Evolutionary conservation across 2,888 invertebrate genomes (phyloP), one percentile per base, ranked within the genome.

Genomic region (Euzetes globulus): DNA sequence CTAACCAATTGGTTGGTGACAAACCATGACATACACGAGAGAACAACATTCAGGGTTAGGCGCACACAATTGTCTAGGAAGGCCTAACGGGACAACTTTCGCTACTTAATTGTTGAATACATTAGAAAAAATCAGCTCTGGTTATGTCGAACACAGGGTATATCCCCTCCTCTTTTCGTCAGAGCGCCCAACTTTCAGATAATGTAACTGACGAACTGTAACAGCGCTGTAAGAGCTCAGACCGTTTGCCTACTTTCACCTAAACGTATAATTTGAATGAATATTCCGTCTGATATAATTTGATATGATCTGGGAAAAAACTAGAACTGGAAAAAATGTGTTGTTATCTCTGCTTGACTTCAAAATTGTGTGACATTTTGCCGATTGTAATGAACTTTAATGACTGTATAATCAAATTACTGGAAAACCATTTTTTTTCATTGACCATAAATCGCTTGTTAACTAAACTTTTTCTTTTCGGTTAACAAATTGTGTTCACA

Each of bases 321-420:
- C 52, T 52, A 52, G 19, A 52, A 5, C 58, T 58, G 6, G 27
- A 50, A 7, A 17, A n/a, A n/a, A 50, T 13, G 50, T 25, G 6
- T 33, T 60, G 41, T 41, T 41, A 41, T 60, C 27, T 15, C 17
- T 68, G 68, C 37, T 65, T 65, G 37, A 65, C 65, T 65, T 19
- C 58, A 33, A 68, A 68, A 22, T 68, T n/a, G 68, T 68, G 68
- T 68, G 37, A 68, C 68, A 41, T 68, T 60, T 68, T 41, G 25
- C 29, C 41, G 37, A 68, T 41, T 68, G 41, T 45, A 68, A 68
- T 68, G 41, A 68, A 68, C 68, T 68, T 27, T 63, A 63, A 63
- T 63, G 15, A 63, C 37, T 50, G 9, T 50, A n/a, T 63, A 63
- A 63, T 33, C 63, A 63, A 33, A 63, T 63, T 29, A 33, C 33